Evolutionary conservation across 2,113 vertebrate species (phyloP), one percentile per base, ranked within the genome.

Genomic region (Symphodus melops): DNA sequence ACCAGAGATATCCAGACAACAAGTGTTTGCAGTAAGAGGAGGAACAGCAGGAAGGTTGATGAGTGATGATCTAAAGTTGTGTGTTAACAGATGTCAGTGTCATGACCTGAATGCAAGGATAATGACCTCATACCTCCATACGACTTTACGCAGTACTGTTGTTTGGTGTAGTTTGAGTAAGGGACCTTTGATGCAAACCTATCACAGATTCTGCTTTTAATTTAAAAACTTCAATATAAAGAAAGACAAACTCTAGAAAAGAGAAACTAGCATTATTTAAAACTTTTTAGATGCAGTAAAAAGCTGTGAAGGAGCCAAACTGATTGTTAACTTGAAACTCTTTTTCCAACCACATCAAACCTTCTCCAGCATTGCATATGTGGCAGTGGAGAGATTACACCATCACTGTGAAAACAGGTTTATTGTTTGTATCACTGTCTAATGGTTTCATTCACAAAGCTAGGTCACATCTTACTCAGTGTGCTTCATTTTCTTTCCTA

Each of bases 391-490:
- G n/a, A 54, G n/a, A 61, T 63, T 7, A 76, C 5, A 61, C 16
- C 48, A 69, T 62, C 33, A 28, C 23, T 13, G 28, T 1, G 1
- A 17, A 53, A 52, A 53, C 46, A 20, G 44, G 28, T 58, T 58
- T 21, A 66, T 21, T 51, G 14, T 44, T 60, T 75, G 56, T 68
- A 64, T 21, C 51, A 21, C 17, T 55, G 14, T 66, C 17, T 33
- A 42, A 51, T 56, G 17, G 41, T 63, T 48, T 41, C 12, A 46
- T 54, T 37, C 4, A 25, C 1, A 6, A 57, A 10, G 36, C 36
- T 36, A 3, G 17, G 53, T 33, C 21, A 3, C 10, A 16, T 65
- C 65, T 65, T 46, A 33, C 36, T 56, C 55, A 48, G 8, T 49
- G 52, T 20, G 11, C 13, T 21, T 36, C 41, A 28, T 57, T 25